Evolutionary conservation across 2,113 vertebrate genomes (phyloP).

Genomic region (Scatophagus argus): DNA sequence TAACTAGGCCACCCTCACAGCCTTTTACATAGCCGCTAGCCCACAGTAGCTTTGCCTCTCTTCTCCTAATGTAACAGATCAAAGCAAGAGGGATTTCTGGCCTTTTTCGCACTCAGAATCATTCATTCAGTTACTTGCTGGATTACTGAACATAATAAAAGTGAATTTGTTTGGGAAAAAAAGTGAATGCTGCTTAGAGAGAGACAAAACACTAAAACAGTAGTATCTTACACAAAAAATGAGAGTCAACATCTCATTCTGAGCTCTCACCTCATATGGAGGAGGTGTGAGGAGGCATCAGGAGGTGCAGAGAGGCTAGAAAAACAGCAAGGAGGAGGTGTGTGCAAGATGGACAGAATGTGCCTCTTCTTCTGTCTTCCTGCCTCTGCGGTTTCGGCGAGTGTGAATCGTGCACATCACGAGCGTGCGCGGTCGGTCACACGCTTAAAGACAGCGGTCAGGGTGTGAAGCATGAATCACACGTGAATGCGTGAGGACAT

Average conservation of each 20-base stretch:
- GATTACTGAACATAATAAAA: neutral
- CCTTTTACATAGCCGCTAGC: slow-evolving; percentile 7
- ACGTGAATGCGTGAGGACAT: slow-evolving; percentile 11
- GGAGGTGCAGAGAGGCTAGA: slow-evolving; percentile 55
- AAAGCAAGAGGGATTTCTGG: slow-evolving; percentile 8
- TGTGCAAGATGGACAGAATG: slow-evolving; percentile 67
- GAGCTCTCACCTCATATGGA: slow-evolving; percentile 62
- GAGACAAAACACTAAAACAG: neutral
- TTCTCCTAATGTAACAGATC: slow-evolving; percentile 11
- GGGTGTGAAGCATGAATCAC: slow-evolving; percentile 63
- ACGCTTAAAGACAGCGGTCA: slow-evolving; percentile 31
- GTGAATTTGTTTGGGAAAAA: neutral
- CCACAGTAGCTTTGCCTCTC: slow-evolving; percentile 4
- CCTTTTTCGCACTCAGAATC: neutral
- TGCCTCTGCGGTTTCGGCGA: slow-evolving; percentile 16
- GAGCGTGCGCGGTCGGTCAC: neutral
- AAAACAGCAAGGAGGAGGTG: slow-evolving; percentile 54
- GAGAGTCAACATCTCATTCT: slow-evolving; percentile 40
- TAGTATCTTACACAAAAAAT: slow-evolving; percentile 6
- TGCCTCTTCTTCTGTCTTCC: slow-evolving; percentile 37
- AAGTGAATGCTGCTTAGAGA: neutral
- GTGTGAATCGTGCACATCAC: slow-evolving; percentile 50
- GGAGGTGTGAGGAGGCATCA: slow-evolving; percentile 69
- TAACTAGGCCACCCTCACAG: slow-evolving; percentile 43
- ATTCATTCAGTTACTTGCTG: neutral